A percentile compares a stretch with the other conserved stretches of the same genome.
Conservation (phyloP, 1,140 invertebrate genomes). For the Lepidurus couesii region DNA sequence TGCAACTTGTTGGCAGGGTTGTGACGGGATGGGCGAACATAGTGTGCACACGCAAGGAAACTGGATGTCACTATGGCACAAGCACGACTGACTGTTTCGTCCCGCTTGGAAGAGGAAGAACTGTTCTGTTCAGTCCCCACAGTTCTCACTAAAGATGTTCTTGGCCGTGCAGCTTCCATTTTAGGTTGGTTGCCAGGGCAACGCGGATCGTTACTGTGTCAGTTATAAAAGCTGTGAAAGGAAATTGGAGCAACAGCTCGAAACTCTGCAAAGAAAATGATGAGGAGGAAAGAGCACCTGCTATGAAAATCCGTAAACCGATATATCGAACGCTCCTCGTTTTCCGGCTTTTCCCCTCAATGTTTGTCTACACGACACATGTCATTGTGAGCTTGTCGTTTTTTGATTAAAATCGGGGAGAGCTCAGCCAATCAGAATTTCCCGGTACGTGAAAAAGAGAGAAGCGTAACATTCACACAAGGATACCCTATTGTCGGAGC, state of each 20-base stretch:
- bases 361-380: not conserved
- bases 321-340: not conserved
- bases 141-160: not conserved
- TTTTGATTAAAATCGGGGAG: not conserved
- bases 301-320: not conserved
- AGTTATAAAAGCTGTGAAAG: constrained; percentile 22
- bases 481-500: no score
- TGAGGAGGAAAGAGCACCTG: not conserved
- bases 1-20: constrained; percentile 13
- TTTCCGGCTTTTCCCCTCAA: not conserved
- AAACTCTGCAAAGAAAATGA: not conserved
- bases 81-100: constrained; percentile 3
- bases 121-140: not conserved
- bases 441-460: not conserved
- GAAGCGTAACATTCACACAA: no score
- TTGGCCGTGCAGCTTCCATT: not conserved
- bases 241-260: not conserved
- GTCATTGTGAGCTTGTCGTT: not conserved
- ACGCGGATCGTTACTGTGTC: constrained; percentile 17
- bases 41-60: constrained; percentile 21
- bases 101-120: not conserved
- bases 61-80: constrained; percentile 4
- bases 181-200: constrained; percentile 7
- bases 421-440: not conserved
- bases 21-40: constrained; percentile 7